Base-by-base conservation (phyloP, 2,113 vertebrate genomes). In the Clarias macrocephalus region DNA sequence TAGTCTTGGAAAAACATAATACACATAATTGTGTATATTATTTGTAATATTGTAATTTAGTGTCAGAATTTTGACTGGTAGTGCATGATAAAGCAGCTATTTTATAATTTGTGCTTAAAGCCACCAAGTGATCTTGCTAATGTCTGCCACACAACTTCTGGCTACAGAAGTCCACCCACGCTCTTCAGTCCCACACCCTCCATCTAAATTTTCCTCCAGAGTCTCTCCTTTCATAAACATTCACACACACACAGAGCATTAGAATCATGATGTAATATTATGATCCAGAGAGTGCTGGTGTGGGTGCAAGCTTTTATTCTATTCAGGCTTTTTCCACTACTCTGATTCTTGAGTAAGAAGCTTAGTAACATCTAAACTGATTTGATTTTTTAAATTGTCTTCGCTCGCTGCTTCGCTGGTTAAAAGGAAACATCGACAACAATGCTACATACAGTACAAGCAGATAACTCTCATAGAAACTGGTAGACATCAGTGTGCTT, bases 231-330 rank as follows among this genome's bases (percentile, higher is more conserved):
- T 77, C 75, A 28, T 16, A 56, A 77, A 77, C 23, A 77, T 77
- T 77, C 75, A 77, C 13, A 28, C 42, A 42, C 15, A 28, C 23
- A 77, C 75, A 77, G 21, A 76, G 75, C 15, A 79, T 25, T 28
- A n/a, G 52, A 57, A 79, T 79, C 75, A 79, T 28, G 52, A 79
- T 79, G 25, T 28, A 57, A 57, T 79, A 79, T 28, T 79, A 57
- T 56, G 48, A 56, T 79, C 28, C 13, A 79, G 75, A 19, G 56
- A 80, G 28, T 19, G 28, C 19, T 80, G 18, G n/a, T 80, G 54
- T 62, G 19, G 18, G 18, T 80, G 56, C 77, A 80, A 23, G 57
- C 10, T 62, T 37, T 79, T 30, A 56, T 79, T 30, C n/a, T 79
- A 28, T 79, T 79, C 48, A 79, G 52, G 15, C n/a, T 54, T 25